A percentile compares a stretch with the other conserved stretches of the same genome.
Conservation (phyloP, 2,888 invertebrate genomes). For the Alitta virens region DNA sequence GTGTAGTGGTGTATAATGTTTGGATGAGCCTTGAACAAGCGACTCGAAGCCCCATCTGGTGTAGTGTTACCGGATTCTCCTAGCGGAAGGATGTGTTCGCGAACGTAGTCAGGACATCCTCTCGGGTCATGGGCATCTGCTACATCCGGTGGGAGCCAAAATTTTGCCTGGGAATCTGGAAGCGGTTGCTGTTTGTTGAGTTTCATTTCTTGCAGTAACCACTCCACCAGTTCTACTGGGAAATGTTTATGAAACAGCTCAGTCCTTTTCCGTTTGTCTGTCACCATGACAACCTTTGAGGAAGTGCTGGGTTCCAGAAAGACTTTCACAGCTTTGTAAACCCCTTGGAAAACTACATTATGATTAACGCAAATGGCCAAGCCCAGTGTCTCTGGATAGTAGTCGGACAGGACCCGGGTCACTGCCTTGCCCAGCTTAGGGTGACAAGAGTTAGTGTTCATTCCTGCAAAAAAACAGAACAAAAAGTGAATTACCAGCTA, state of each 20-base stretch:
- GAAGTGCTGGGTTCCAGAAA: conserved; percentile 48
- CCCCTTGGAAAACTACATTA: conserved; percentile 49
- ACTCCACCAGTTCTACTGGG: conserved; percentile 41
- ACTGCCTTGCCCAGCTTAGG: conserved; percentile 49
- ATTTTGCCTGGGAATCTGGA: conserved; percentile 37
- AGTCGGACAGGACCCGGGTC: conserved; percentile 45
- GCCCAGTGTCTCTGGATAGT: conserved; percentile 55
- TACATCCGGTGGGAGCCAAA: conserved; percentile 42
- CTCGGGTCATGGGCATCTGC: conserved; percentile 44
- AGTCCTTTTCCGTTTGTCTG: conserved; percentile 41
- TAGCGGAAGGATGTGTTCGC: conserved; percentile 34
- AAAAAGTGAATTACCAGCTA: background rate
- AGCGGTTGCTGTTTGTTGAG: conserved; percentile 44
- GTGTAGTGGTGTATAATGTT: background rate
- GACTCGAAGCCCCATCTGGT: background rate
- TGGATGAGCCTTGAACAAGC: background rate
- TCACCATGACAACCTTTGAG: conserved; percentile 43
- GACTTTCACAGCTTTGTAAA: conserved; percentile 51
- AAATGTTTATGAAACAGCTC: conserved; percentile 42
- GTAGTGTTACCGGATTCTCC: background rate
- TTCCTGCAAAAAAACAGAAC: conserved; percentile 36
- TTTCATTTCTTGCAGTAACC: conserved; percentile 49
- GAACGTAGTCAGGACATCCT: conserved; percentile 45
- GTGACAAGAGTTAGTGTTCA: conserved; percentile 49
- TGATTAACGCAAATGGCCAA: conserved; percentile 50